Percentiles rank a stretch among this genome's conserved stretches.
Evolutionary conservation across 2,888 invertebrate species (phyloP).

Genomic region (Andrena dorsata): DNA sequence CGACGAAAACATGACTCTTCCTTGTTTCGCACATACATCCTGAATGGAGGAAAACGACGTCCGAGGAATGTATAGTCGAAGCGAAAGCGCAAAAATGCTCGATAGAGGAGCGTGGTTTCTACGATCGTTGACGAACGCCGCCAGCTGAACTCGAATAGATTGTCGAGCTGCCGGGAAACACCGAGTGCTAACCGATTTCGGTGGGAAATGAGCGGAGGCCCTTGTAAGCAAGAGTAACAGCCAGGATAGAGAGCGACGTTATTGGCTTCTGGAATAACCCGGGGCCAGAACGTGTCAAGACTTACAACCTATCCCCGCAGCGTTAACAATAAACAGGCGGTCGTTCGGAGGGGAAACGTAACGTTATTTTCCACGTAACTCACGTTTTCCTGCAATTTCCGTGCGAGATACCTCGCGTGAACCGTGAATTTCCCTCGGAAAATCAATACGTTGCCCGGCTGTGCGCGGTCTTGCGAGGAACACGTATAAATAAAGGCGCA

Average conservation of each 20-base stretch:
- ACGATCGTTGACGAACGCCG: not conserved
- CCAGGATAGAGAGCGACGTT: not conserved
- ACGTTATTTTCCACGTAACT: constrained; percentile 11
- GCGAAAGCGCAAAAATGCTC: not conserved
- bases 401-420: constrained; percentile 12
- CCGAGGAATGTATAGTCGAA: not conserved
- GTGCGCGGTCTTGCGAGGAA: constrained; percentile 11
- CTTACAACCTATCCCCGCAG: not conserved
- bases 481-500: constrained; percentile 13
- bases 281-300: constrained; percentile 5
- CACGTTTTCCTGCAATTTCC: constrained; percentile 7
- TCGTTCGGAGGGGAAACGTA: constrained; percentile 6
- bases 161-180: not conserved
- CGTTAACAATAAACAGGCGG: constrained; percentile 13
- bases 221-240: constrained; percentile 1
- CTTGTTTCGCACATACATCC: not conserved
- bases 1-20: too few relatives aligned
- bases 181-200: constrained; percentile 3
- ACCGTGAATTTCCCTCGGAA: constrained; percentile 13
- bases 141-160: not conserved
- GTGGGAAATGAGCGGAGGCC: constrained; percentile 1
- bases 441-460: constrained; percentile 13
- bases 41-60: not conserved
- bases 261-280: constrained; percentile 11
- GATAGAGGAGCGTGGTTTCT: not conserved